Conservation (phyloP, 2,113 vertebrate genomes). For the Epinephelus fuscoguttatus region DNA sequence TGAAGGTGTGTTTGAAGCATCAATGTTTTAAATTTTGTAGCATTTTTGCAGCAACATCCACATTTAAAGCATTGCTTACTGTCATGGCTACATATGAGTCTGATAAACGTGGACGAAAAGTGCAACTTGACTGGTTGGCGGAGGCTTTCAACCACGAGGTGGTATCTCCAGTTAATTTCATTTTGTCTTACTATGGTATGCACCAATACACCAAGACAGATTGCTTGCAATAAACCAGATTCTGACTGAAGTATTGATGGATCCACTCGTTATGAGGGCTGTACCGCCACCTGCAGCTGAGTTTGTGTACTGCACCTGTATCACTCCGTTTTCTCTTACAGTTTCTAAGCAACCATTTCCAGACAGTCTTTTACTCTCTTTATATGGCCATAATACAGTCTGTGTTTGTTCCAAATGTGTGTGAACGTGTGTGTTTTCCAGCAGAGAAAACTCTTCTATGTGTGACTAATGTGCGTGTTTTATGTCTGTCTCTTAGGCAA, state of each 20-base stretch:
- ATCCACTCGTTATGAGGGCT: not conserved
- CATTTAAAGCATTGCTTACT: too few species aligned
- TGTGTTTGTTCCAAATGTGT: slow-evolving; percentile 22
- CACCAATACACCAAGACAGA: too few species aligned
- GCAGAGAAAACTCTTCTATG: not conserved
- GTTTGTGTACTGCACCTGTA: slow-evolving; percentile 21
- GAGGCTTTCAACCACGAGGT: too few species aligned
- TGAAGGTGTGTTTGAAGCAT: too few species aligned
- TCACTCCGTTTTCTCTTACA: slow-evolving; percentile 34
- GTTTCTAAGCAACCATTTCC: slow-evolving; percentile 79
- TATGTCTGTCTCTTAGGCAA: slow-evolving; percentile 82
- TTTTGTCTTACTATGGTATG: too few species aligned
- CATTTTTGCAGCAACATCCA: too few species aligned
- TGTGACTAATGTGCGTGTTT: slow-evolving; percentile 9
- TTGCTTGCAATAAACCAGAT: too few species aligned
- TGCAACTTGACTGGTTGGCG: too few species aligned
- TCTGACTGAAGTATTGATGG: not conserved
- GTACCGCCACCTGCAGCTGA: slow-evolving; percentile 52
- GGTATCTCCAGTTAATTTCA: too few species aligned
- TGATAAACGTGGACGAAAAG: too few species aligned
- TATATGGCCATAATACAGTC: not conserved
- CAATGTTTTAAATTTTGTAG: too few species aligned
- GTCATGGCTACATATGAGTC: too few species aligned
- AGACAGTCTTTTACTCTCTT: slow-evolving; percentile 41
- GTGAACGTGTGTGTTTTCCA: slow-evolving; percentile 2